Evolutionary conservation across 2,797 vertebrate species (phyloP).

Genomic region (Adrianichthys oophorus): DNA sequence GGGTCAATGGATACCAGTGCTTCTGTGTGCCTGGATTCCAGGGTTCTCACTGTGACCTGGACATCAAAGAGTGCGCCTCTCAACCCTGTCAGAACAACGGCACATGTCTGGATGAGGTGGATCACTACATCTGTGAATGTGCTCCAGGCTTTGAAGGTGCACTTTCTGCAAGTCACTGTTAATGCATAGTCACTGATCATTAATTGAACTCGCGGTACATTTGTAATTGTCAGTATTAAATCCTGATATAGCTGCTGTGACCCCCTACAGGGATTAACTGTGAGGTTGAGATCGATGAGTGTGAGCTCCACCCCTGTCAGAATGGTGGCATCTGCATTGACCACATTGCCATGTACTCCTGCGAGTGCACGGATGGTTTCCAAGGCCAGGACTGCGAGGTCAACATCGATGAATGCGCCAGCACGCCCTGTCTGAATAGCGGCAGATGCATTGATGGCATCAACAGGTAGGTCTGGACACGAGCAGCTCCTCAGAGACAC

Average conservation of each 20-base stretch:
- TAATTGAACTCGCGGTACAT: conserved; percentile 9
- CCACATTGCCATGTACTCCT: conserved; percentile 83
- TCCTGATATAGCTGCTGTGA: conserved; percentile 24
- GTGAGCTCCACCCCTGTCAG: conserved; percentile 84
- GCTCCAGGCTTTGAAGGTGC: conserved; percentile 86
- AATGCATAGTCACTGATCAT: not conserved
- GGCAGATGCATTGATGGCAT: conserved; percentile 84
- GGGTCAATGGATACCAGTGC: conserved; percentile 78
- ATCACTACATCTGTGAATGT: conserved; percentile 86
- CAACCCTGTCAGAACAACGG: conserved; percentile 88
- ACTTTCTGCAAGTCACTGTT: too few relatives aligned
- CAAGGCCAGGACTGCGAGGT: conserved; percentile 84
- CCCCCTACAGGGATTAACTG: conserved; percentile 79
- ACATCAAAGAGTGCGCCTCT: conserved; percentile 96
- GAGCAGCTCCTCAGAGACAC: not conserved
- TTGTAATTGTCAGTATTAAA: conserved; percentile 19
- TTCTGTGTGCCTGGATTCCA: conserved; percentile 98
- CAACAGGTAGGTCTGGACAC: conserved; percentile 80
- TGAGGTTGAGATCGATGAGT: conserved; percentile 88
- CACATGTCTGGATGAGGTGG: conserved; percentile 87
- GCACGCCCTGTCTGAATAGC: conserved; percentile 82
- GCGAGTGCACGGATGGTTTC: conserved; percentile 85
- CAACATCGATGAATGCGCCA: conserved; percentile 88
- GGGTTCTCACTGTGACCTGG: conserved; percentile 90
- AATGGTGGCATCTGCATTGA: conserved; percentile 84